Base-by-base conservation (phyloP, 1,140 invertebrate genomes). In the Hydropsyche tenuis region DNA sequence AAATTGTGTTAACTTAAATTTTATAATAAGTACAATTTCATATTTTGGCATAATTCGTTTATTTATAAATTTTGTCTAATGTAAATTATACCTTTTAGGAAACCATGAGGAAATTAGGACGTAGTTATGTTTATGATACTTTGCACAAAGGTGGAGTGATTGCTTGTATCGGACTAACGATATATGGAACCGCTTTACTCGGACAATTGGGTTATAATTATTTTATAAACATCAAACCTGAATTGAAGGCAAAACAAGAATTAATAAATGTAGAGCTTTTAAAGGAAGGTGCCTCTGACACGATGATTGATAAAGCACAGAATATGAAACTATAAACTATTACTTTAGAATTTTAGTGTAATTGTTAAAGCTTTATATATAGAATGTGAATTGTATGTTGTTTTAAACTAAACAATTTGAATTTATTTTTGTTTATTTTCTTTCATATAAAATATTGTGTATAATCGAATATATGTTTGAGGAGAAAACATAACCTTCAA, bases 111-210 rank as follows among this genome's bases (percentile, higher is more conserved):
- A 65, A 46, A 66, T 46, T 56, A 6, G 46, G 66, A 14, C 37
- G 9, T 22, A 64, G 25, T 64, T 48, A 64, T 18, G 37, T 74
- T 1, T 22, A 72, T 6, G 74, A 77, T 30, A 68, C 25, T 18
- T 51, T 77, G 1, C 76, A 77, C 42, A 73, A 62, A 53, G 76
- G 76, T 27, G 11, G 30, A 20, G 76, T 77, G 12, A 48, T 68
- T 27, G n/a, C 72, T 14, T 77, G 68, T 23, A 64, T 75, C 1
- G 74, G 71, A 42, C 0, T 73, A 43, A 75, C 71, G 23, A 6
- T 71, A 4, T 16, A 60, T n/a, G 46, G 37, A 7, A 14, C 42
- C 14, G 22, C 22, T 9, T 9, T 68, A 5, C 22, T 77, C 16
- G 76, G 45, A 18, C 18, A 72, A 18, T 45, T 63, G 5, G 62